These are phyloP conservation scores for Anhinga anhinga DNA, from an alignment of 2,113 vertebrate genomes.

Conservation along the genomic window DNA sequence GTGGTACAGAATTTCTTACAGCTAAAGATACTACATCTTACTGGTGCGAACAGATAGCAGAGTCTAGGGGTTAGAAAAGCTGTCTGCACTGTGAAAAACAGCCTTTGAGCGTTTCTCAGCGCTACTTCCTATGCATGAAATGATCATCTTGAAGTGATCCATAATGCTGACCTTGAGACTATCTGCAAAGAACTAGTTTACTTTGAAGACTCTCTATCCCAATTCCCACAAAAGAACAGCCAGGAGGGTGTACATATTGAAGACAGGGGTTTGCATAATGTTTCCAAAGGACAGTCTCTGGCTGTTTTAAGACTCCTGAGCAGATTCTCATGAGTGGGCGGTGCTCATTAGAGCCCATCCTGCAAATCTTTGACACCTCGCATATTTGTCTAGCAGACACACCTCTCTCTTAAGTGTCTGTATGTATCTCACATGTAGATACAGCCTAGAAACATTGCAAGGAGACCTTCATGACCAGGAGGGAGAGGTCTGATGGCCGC, in stretches of 20 bases:
- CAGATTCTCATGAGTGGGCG: not conserved
- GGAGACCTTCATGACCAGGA: not conserved
- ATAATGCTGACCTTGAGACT: not conserved
- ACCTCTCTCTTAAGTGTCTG: not conserved
- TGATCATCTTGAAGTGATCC: not conserved
- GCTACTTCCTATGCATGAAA: not conserved
- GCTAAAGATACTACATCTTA: not conserved
- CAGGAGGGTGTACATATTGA: not conserved
- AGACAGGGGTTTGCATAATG: rapidly evolving
- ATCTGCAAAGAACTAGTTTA: not conserved
- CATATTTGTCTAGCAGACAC: not conserved
- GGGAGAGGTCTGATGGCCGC: rapidly evolving
- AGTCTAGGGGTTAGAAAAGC: not conserved
- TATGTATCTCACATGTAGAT: not conserved
- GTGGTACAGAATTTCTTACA: not conserved
- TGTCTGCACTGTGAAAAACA: not conserved
- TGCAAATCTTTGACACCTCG: not conserved
- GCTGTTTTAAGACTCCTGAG: not conserved
- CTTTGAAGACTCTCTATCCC: not conserved
- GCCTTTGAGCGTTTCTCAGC: not conserved
- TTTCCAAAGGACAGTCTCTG: not conserved
- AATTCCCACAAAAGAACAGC: not conserved
- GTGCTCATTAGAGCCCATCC: not conserved
- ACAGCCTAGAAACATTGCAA: not conserved
- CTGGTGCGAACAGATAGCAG: not conserved